Evolutionary conservation across 2,797 vertebrate species (phyloP).

Genomic region (Hemibagrus guttatus): DNA sequence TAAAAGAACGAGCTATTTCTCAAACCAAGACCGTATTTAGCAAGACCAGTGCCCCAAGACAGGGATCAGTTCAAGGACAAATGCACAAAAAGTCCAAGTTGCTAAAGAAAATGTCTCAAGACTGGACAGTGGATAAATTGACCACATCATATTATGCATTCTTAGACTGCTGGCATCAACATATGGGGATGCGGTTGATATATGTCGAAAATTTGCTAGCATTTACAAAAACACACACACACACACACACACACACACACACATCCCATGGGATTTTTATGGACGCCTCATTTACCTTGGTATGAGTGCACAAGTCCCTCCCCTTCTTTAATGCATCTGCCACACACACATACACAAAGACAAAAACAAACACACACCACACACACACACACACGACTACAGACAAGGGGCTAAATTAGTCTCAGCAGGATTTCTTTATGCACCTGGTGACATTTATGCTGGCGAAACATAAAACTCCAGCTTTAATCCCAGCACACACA

Average conservation of each 20-base stretch:
- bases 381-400: neutral
- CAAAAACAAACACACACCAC: neutral
- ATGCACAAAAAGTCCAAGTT: neutral
- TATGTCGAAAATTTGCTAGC: constrained; percentile 40
- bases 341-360: constrained; percentile 17
- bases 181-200: constrained; percentile 27
- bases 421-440: constrained; percentile 25
- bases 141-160: neutral
- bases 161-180: neutral
- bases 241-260: constrained; percentile 26
- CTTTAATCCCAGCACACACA: constrained; percentile 19
- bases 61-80: neutral
- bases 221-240: constrained; percentile 46
- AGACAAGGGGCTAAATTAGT: constrained; percentile 16
- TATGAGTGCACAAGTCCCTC: constrained; percentile 27
- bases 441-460: constrained; percentile 33
- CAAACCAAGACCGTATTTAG: neutral
- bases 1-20: neutral
- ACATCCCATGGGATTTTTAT: constrained; percentile 57
- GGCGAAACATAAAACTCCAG: constrained; percentile 18
- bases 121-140: neutral
- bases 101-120: neutral
- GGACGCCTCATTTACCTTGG: constrained; percentile 67
- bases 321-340: constrained; percentile 34
- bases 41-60: neutral